Base-by-base conservation (phyloP, 2,113 vertebrate species). In the Tinamus guttatus region DNA sequence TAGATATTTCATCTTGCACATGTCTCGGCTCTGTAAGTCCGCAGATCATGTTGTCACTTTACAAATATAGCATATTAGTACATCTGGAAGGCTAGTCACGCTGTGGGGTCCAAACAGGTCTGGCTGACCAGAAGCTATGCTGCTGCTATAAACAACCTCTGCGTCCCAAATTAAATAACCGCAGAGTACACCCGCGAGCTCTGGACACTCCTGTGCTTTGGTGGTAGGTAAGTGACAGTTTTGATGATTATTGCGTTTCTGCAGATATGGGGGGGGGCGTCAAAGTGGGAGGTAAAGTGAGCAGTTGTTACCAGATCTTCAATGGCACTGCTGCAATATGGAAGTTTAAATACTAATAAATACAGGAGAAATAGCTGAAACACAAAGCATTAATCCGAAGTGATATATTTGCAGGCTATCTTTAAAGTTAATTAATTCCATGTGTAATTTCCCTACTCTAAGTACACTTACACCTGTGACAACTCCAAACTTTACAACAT, bases 1-100 rank as follows among this genome's bases (percentile, higher is more conserved):
- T 85, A 95, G 97, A 98, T 96, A 98, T 92, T 95, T 92, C 95
- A 97, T 97, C 96, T 96, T 93, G 93, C 95, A 85, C 4, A 21
- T 96, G 96, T 94, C 91, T 87, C 82, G 94, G 94, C 92, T 94
- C 92, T 94, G 54, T 94, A 73, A 78, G 80, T 87, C 87, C 67
- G 60, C 82, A 97, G 97, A 97, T 98, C 98, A 98, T 98, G 87
- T 98, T 98, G 96, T 97, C 98, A 94, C 78, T 81, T 95, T 98
- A 98, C 97, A 98, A 98, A 98, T 98, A 98, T 98, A 98, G 98
- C 97, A 95, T 36, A 95, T 97, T 97, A 98, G 97, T 97, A 51
- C 94, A 97, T 97, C 65, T 97, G 96, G 95, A 96, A 86, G 74
- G 91, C 91, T 80, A 95, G 96, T 97, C 97, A 98, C 75, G 77